These are phyloP conservation scores for Junonia oenone DNA, from an alignment of 2,888 invertebrate species.

Conservation along the genomic window DNA sequence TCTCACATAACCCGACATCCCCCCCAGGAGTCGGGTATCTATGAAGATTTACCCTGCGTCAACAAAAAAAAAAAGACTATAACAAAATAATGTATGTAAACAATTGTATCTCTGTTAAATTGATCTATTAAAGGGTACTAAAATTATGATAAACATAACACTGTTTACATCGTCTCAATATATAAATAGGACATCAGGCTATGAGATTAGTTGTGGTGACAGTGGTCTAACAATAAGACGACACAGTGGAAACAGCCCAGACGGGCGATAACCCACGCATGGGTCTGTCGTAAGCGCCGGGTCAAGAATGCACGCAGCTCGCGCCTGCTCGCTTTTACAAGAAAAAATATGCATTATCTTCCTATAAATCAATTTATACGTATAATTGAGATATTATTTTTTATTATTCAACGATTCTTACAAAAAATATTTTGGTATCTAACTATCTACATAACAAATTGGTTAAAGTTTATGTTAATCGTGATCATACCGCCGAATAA, in stretches of 20 bases:
- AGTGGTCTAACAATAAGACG: constrained; percentile 6
- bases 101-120: neutral
- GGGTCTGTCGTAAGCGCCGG: constrained; percentile 21
- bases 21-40: too few species aligned
- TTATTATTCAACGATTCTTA: too few species aligned
- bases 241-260: constrained; percentile 32
- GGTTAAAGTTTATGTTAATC: too few species aligned
- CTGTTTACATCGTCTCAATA: neutral
- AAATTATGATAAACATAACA: neutral
- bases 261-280: constrained; percentile 31
- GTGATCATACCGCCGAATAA: too few species aligned
- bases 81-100: too few species aligned
- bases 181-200: constrained; percentile 16
- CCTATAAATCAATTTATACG: too few species aligned
- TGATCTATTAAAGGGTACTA: neutral
- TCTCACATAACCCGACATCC: too few species aligned
- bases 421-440: neutral
- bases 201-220: constrained; percentile 18
- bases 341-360: constrained; percentile 1
- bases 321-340: constrained; percentile 5
- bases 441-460: too few species aligned
- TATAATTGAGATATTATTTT: neutral
- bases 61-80: too few species aligned
- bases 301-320: constrained; percentile 25
- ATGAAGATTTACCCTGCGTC: too few species aligned